phyloP scores from a whole-genome alignment of 2,113 vertebrate species.

The Theristicus caerulescens region DNA sequence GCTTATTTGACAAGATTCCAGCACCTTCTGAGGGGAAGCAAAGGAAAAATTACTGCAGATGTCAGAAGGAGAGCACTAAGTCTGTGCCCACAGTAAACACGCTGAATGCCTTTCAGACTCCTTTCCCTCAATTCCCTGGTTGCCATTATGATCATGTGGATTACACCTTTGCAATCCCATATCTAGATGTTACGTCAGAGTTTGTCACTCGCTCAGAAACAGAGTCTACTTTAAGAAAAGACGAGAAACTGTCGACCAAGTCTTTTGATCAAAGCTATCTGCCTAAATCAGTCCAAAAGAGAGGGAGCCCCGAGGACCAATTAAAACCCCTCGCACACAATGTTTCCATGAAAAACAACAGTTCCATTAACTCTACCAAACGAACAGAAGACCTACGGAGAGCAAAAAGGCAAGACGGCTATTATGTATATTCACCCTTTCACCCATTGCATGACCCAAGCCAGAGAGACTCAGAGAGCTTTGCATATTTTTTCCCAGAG shows the following conservation, averaged over 20 bases:
- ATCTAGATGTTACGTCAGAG: slow-evolving; percentile 77
- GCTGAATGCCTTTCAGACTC: neutral
- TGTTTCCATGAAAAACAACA: neutral
- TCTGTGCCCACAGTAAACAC: neutral
- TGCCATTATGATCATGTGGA: slow-evolving; percentile 74
- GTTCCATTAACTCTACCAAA: neutral
- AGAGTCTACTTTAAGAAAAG: slow-evolving; percentile 30
- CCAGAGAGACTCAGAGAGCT: slow-evolving; percentile 64
- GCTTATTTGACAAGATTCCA: slow-evolving; percentile 77
- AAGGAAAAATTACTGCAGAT: slow-evolving; percentile 55
- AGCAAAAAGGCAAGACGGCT: slow-evolving; percentile 14
- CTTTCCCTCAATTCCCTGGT: slow-evolving; percentile 15
- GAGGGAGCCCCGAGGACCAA: neutral
- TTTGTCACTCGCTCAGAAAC: slow-evolving; percentile 60
- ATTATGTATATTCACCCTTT: slow-evolving; percentile 57
- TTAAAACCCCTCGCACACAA: neutral
- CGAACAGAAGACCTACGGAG: neutral
- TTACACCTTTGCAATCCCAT: slow-evolving; percentile 76
- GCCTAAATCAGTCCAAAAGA: slow-evolving; percentile 23
- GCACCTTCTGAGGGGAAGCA: slow-evolving; percentile 1
- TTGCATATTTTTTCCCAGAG: slow-evolving; percentile 83
- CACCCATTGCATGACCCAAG: slow-evolving; percentile 48
- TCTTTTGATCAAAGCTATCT: slow-evolving; percentile 12
- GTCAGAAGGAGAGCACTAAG: slow-evolving; percentile 37
- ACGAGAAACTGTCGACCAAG: neutral